phyloP scores from a whole-genome alignment of 2,113 vertebrate genomes.

The Rhinoderma darwinii region DNA sequence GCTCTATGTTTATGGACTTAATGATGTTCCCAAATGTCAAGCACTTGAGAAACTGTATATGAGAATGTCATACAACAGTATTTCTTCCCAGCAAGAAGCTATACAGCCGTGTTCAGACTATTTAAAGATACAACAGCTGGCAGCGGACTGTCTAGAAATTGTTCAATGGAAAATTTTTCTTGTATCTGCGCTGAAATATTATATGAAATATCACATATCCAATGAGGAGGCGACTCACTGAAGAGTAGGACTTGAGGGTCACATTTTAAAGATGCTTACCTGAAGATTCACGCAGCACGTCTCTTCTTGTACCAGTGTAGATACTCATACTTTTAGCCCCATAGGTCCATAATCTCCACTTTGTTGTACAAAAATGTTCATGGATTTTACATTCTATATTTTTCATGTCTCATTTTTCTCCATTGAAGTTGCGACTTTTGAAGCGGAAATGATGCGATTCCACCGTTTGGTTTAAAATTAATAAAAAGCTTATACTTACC shows the following conservation, averaged over 20 bases:
- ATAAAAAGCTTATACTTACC: too few species aligned
- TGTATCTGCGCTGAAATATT: not conserved
- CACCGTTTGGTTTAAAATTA: too few species aligned
- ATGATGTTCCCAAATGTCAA: slow-evolving; percentile 5
- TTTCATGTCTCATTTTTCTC: too few species aligned
- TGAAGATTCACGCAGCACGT: too few species aligned
- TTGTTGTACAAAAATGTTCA: too few species aligned
- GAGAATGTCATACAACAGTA: not conserved
- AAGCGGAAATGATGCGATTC: too few species aligned
- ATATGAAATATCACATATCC: not conserved
- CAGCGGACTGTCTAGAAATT: not conserved
- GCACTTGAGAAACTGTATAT: not conserved
- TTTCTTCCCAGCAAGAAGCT: not conserved
- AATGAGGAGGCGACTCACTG: not conserved
- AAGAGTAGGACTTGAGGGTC: not conserved
- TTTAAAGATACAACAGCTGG: slow-evolving; percentile 30
- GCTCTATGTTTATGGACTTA: not conserved
- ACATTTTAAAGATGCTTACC: not conserved
- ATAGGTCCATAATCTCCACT: too few species aligned
- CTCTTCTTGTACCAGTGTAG: too few species aligned
- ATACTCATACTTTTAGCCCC: too few species aligned
- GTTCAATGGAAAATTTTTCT: not conserved
- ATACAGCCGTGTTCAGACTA: not conserved
- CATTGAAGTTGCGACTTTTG: too few species aligned
- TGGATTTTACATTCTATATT: too few species aligned